phyloP scores from a whole-genome alignment of 2,113 vertebrate species.

The Vimba vimba region DNA sequence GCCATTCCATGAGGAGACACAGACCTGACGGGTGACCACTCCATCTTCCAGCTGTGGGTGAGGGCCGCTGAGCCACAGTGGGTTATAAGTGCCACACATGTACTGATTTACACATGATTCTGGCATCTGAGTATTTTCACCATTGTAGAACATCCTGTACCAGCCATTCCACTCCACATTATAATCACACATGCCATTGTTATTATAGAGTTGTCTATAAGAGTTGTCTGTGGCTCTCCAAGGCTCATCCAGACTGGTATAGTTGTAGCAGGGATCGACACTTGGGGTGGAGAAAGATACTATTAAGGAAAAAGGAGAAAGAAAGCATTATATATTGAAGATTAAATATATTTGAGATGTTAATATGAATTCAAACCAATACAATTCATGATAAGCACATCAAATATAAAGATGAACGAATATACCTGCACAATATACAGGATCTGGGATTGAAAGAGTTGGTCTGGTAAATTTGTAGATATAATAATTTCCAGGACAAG shows the following conservation, averaged over 20 bases:
- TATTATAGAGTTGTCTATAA: background rate
- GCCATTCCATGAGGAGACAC: fast-evolving
- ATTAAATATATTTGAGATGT: background rate
- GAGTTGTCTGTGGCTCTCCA: background rate
- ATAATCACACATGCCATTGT: background rate
- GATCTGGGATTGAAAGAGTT: too few species aligned
- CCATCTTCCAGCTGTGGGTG: conserved; percentile 15
- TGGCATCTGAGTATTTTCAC: background rate
- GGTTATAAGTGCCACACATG: background rate
- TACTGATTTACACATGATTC: background rate
- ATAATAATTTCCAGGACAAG: too few species aligned
- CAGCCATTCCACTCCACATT: conserved; percentile 33
- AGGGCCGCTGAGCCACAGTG: background rate
- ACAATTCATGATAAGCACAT: background rate
- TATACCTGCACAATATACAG: too few species aligned
- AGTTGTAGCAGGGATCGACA: background rate
- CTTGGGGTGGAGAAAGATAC: background rate
- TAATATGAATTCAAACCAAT: background rate
- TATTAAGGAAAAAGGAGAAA: background rate
- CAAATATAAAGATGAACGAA: background rate
- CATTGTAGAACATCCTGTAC: conserved; percentile 5
- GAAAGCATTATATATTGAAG: background rate
- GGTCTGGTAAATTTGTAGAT: too few species aligned
- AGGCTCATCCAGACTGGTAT: conserved; percentile 7
- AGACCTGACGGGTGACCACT: background rate